These are phyloP conservation scores for Lagopus leucura DNA, from an alignment of 2,113 vertebrate species.

Conservation along the genomic window DNA sequence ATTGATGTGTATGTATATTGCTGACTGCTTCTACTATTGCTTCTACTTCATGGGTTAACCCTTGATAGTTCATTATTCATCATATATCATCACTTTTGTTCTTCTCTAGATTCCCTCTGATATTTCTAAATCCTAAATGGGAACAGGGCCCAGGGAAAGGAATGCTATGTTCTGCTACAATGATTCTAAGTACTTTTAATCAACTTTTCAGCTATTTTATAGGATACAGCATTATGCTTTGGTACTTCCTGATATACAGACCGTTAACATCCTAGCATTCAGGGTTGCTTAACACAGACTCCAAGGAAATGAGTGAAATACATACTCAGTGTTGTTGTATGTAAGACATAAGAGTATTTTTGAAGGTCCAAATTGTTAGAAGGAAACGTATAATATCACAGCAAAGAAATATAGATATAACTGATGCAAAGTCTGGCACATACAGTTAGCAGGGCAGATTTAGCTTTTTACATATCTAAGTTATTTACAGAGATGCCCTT, in stretches of 20 bases:
- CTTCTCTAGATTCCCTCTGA: background rate
- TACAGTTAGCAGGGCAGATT: background rate
- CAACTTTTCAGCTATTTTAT: background rate
- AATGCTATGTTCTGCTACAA: background rate
- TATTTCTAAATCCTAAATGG: background rate
- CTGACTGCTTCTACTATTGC: background rate
- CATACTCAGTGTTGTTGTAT: background rate
- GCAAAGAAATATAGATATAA: background rate
- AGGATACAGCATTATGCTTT: background rate
- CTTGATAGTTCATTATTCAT: background rate
- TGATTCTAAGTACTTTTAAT: background rate
- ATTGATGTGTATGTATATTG: background rate
- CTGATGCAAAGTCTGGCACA: rapidly evolving
- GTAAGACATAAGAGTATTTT: background rate
- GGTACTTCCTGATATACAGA: background rate
- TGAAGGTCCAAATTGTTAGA: background rate
- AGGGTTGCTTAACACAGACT: background rate
- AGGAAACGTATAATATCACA: background rate
- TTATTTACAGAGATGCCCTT: background rate
- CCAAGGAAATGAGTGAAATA: background rate
- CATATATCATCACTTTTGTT: background rate
- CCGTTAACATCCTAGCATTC: background rate
- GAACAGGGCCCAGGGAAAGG: background rate
- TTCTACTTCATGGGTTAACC: background rate
- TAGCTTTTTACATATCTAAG: background rate